These are phyloP conservation scores for Ctenosaura bakeri DNA, from an alignment of 2,797 vertebrate species.

Conservation along the genomic window DNA sequence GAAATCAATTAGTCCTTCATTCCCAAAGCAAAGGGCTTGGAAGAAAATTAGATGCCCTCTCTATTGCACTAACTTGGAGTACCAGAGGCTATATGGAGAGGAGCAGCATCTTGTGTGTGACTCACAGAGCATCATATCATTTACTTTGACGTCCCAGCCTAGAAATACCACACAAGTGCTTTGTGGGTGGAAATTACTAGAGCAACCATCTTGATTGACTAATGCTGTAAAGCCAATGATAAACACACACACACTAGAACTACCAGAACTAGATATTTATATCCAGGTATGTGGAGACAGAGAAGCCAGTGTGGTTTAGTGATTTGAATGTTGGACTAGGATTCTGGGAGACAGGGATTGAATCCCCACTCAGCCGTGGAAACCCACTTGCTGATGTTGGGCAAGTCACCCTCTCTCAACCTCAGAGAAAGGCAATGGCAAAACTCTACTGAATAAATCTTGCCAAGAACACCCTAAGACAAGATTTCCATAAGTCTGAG, in stretches of 20 bases:
- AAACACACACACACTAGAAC: background rate
- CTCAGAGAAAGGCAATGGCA: no score
- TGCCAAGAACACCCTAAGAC: no score
- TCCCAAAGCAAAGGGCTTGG: background rate
- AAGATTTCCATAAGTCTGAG: no score
- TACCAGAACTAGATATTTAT: background rate
- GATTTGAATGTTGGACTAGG: no score
- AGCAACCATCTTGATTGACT: background rate
- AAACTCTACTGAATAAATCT: no score
- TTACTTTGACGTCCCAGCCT: constrained; percentile 17
- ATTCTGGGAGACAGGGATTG: no score
- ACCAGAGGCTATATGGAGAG: background rate
- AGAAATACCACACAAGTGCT: constrained; percentile 10
- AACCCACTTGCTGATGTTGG: no score
- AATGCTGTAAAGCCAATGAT: constrained; percentile 8
- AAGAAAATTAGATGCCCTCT: background rate
- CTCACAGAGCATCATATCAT: background rate
- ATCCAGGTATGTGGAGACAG: background rate
- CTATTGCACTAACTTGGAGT: accelerated
- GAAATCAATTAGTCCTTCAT: background rate
- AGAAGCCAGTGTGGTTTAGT: no score
- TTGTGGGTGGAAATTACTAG: constrained; percentile 6
- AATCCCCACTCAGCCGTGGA: no score
- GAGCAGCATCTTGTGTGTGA: constrained; percentile 31
- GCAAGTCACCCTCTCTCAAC: no score